These are phyloP conservation scores for Cygnus buccinator DNA, from an alignment of 2,113 vertebrate genomes.

Conservation along the genomic window DNA sequence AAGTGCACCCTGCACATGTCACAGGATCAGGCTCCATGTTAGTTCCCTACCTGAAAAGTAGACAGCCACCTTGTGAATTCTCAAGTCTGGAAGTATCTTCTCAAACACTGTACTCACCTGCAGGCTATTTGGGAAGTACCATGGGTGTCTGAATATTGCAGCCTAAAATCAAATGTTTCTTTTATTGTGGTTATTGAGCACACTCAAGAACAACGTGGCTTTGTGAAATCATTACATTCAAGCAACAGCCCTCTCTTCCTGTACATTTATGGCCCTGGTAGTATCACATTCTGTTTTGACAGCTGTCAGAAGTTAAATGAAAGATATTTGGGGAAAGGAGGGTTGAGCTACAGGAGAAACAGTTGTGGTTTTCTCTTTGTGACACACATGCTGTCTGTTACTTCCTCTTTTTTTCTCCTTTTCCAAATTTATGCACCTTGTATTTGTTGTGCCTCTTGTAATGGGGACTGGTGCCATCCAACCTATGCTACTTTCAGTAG, in stretches of 20 bases:
- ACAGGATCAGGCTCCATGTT: background rate
- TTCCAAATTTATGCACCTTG: background rate
- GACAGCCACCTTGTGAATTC: background rate
- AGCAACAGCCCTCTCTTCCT: background rate
- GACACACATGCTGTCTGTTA: background rate
- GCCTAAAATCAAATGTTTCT: background rate
- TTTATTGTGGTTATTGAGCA: background rate
- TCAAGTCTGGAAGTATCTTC: background rate
- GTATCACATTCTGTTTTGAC: conserved; percentile 55
- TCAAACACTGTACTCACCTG: background rate
- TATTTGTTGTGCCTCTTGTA: background rate
- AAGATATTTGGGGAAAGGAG: background rate
- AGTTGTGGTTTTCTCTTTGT: background rate
- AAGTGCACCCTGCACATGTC: background rate
- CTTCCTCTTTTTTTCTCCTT: background rate
- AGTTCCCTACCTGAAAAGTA: background rate
- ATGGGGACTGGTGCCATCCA: background rate
- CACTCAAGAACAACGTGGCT: background rate
- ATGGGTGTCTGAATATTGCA: background rate
- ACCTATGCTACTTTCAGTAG: background rate
- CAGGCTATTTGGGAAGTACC: background rate
- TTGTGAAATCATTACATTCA: background rate
- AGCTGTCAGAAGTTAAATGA: conserved; percentile 55
- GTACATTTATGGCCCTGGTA: background rate
- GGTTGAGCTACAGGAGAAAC: background rate